A percentile compares a stretch with the other conserved stretches of the same genome.
Conservation (phyloP, 2,113 vertebrate genomes). For the Malurus melanocephalus region DNA sequence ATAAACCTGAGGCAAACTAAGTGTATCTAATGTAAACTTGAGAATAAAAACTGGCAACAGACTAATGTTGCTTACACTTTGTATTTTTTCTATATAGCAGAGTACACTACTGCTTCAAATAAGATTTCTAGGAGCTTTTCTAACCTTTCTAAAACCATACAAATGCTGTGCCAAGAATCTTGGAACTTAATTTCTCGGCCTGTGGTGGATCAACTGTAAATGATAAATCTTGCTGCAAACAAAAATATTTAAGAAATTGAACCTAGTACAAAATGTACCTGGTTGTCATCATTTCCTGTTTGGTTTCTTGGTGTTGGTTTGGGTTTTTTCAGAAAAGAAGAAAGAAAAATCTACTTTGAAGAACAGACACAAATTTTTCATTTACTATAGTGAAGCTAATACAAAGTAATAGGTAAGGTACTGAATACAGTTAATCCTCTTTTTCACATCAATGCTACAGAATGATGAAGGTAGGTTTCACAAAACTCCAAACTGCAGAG, state of each 20-base stretch:
- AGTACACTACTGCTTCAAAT: background rate
- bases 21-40: background rate
- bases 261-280: background rate
- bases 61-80: background rate
- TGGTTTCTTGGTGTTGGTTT: background rate
- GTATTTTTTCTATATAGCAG: background rate
- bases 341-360: background rate
- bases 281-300: background rate
- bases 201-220: background rate
- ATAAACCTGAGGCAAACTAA: background rate
- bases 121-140: background rate
- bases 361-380: background rate
- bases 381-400: background rate
- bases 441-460: background rate
- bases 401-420: background rate
- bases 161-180: background rate
- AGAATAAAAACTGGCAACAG: background rate
- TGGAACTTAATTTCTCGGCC: background rate
- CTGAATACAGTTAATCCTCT: background rate
- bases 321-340: background rate
- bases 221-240: background rate
- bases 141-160: background rate
- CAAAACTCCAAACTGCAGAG: background rate
- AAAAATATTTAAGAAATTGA: background rate
- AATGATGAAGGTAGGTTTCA: background rate